These are phyloP conservation scores for Sclerodermus sp. DNA, from an alignment of 2,888 invertebrate species.

Conservation along the genomic window DNA sequence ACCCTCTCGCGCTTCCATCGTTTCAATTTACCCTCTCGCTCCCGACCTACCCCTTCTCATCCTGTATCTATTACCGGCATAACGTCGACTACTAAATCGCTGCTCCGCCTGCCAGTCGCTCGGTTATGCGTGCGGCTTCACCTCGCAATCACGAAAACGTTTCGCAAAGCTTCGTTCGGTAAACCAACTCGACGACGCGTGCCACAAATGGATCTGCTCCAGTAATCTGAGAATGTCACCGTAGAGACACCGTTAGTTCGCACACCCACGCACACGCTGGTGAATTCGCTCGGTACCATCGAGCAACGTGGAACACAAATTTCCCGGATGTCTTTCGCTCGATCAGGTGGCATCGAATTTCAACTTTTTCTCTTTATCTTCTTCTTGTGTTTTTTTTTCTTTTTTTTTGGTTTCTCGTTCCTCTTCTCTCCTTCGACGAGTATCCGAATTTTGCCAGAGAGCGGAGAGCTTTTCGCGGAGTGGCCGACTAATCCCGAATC, in stretches of 20 bases:
- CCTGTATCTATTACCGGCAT: slow-evolving; percentile 46
- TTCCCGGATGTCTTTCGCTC: no score
- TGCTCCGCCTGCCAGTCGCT: slow-evolving; percentile 32
- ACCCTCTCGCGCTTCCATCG: slow-evolving; percentile 14
- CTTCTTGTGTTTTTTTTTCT: no score
- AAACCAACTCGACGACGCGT: slow-evolving; percentile 15
- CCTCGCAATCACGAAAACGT: slow-evolving; percentile 30
- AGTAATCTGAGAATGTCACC: background rate
- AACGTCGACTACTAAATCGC: slow-evolving; percentile 46
- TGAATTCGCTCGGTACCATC: no score
- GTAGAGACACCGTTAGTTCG: background rate
- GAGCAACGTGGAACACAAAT: no score
- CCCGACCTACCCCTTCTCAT: slow-evolving; percentile 21
- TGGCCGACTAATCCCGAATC: background rate
- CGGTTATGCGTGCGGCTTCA: slow-evolving; percentile 36
- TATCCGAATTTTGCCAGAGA: no score
- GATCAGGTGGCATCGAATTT: no score
- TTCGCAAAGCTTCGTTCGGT: slow-evolving; percentile 21
- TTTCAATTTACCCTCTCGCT: slow-evolving; percentile 13
- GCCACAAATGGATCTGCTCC: background rate
- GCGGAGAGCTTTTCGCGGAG: no score
- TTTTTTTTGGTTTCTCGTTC: no score
- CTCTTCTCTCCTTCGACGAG: no score
- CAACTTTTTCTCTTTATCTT: no score
- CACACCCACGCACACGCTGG: background rate